Percentiles rank a stretch among this genome's conserved stretches.
phyloP scores from a whole-genome alignment of 2,888 invertebrate genomes.

The Yponomeuta evonymella region DNA sequence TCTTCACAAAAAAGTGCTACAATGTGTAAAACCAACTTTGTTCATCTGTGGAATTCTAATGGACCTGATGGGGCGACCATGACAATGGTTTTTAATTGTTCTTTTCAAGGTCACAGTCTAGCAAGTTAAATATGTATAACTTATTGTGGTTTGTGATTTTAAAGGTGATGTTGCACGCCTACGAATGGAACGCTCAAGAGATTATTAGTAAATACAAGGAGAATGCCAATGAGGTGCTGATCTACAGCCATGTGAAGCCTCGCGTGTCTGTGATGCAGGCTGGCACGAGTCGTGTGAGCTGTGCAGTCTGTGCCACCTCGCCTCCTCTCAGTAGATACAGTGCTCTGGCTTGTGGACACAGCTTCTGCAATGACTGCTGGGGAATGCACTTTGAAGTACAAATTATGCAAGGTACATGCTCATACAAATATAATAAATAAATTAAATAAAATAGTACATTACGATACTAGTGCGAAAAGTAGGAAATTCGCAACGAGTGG shows the following conservation, averaged over 20 bases:
- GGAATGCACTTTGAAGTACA: conserved; percentile 96
- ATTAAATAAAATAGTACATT: no score
- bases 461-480: no score
- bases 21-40: no score
- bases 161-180: conserved; percentile 88
- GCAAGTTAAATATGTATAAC: background rate
- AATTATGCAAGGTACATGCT: conserved; percentile 84
- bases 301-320: conserved; percentile 86
- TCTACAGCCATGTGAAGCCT: conserved; percentile 66
- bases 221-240: conserved; percentile 81
- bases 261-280: conserved; percentile 43
- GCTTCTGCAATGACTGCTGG: conserved; percentile 98
- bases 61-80: no score
- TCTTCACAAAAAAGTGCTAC: no score
- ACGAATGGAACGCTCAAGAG: conserved; percentile 91
- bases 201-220: conserved; percentile 88
- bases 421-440: no score
- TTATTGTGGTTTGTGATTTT: conserved; percentile 23
- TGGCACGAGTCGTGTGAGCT: conserved; percentile 60
- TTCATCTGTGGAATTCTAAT: background rate
- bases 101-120: no score
- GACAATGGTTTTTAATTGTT: no score
- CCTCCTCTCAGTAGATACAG: conserved; percentile 83
- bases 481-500: no score
- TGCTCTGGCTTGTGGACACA: conserved; percentile 91